Evolutionary conservation across 2,113 vertebrate species (phyloP).

Genomic region (Melanerpes aurifrons): DNA sequence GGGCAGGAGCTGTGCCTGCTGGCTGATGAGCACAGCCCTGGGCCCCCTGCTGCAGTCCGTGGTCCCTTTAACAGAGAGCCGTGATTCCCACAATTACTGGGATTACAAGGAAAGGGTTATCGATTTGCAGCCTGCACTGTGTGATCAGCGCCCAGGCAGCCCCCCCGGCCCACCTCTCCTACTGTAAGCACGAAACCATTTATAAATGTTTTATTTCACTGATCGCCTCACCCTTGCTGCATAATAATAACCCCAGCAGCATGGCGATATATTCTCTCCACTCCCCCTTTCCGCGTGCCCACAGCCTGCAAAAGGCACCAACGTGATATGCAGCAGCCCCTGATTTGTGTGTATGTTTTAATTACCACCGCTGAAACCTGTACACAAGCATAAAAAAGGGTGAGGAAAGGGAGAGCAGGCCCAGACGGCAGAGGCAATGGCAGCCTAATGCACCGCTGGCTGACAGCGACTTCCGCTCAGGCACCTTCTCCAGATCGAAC

Average conservation of each 20-base stretch:
- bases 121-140: constrained; percentile 78
- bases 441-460: constrained; percentile 84
- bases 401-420: constrained; percentile 64
- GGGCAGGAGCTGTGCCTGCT: not conserved
- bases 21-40: not conserved
- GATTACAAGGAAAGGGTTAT: constrained; percentile 81
- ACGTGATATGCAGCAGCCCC: constrained; percentile 51
- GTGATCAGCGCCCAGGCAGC: constrained; percentile 68
- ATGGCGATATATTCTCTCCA: constrained; percentile 14
- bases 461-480: constrained; percentile 90
- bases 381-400: constrained; percentile 68
- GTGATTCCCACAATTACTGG: constrained; percentile 81
- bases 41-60: constrained; percentile 11
- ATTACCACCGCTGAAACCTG: constrained; percentile 72
- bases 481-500: constrained; percentile 92
- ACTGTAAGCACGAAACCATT: constrained; percentile 73
- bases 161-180: constrained; percentile 65
- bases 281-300: constrained; percentile 25
- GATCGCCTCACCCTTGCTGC: constrained; percentile 74
- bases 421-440: constrained; percentile 71
- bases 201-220: constrained; percentile 80
- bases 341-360: constrained; percentile 74
- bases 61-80: constrained; percentile 80
- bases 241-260: constrained; percentile 62
- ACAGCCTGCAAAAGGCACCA: constrained; percentile 44